A percentile compares a stretch with the other conserved stretches of the same genome.
phyloP scores from a whole-genome alignment of 2,113 vertebrate species.

The Sapayoa aenigma region DNA sequence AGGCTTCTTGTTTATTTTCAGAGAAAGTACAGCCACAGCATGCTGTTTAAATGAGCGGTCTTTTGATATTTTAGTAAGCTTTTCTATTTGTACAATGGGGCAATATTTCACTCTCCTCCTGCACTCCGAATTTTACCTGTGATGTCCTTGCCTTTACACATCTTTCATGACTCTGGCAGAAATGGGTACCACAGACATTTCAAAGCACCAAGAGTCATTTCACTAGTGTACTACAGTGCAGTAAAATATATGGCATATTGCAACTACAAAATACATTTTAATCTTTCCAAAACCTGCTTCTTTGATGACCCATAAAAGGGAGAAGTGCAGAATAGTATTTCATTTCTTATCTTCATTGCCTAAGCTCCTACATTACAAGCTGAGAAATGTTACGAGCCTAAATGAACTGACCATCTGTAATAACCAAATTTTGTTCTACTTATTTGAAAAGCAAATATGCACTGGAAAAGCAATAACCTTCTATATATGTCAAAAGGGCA shows the following conservation, averaged over 20 bases:
- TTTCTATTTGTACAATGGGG: background rate
- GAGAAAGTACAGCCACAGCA: background rate
- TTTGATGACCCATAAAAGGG: background rate
- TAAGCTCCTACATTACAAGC: background rate
- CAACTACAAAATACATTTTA: background rate
- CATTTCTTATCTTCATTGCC: background rate
- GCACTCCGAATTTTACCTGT: background rate
- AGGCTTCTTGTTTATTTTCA: background rate
- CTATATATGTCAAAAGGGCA: background rate
- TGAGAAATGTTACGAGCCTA: background rate
- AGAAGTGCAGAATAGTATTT: background rate
- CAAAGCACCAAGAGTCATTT: background rate
- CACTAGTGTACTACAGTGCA: background rate
- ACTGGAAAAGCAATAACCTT: background rate
- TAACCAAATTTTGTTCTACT: background rate
- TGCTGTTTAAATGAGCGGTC: background rate
- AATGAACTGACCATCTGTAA: background rate
- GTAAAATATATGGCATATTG: background rate
- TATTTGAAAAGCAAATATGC: background rate
- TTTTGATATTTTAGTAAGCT: background rate
- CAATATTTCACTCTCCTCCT: background rate
- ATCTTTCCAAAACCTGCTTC: constrained; percentile 4
- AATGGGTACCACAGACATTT: background rate
- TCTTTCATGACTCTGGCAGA: background rate
- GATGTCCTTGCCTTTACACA: background rate